These are phyloP conservation scores for Brenthis daphne DNA, from an alignment of 2,888 invertebrate species.

Conservation along the genomic window DNA sequence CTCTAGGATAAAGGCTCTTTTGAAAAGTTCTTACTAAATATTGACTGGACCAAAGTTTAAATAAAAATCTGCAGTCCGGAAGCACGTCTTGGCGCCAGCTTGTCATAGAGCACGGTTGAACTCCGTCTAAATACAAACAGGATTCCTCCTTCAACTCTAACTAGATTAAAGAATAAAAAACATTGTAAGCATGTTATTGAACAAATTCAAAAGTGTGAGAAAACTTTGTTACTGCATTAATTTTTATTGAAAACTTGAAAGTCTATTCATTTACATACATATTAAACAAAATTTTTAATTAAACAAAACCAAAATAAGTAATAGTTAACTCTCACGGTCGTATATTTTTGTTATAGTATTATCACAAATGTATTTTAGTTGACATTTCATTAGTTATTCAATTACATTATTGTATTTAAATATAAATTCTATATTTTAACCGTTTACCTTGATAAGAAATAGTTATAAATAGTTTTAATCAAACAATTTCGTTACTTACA, in stretches of 20 bases:
- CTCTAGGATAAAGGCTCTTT: not conserved
- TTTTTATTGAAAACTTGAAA: too few relatives aligned
- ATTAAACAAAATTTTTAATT: too few relatives aligned
- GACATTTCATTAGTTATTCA: too few relatives aligned
- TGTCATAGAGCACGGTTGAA: slow-evolving; percentile 15
- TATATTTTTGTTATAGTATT: not conserved
- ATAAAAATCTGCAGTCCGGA: slow-evolving; percentile 15
- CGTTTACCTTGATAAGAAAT: not conserved
- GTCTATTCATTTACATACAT: too few relatives aligned
- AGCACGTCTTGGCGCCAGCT: slow-evolving; percentile 20
- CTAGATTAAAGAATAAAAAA: not conserved
- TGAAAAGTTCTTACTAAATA: not conserved
- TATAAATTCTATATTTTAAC: too few relatives aligned
- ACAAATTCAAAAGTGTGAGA: too few relatives aligned
- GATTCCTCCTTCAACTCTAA: slow-evolving; percentile 6
- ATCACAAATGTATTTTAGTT: not conserved
- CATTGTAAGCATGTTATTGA: not conserved
- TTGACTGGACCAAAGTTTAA: slow-evolving; percentile 15
- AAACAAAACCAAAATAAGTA: not conserved
- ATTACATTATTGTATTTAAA: too few relatives aligned
- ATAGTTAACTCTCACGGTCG: not conserved
- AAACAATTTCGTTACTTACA: slow-evolving; percentile 6
- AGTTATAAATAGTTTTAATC: slow-evolving; percentile 1
- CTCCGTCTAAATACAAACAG: slow-evolving; percentile 2
- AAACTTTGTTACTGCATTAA: too few relatives aligned